Evolutionary conservation across 64 coral and sea anemone species (phyloP).

Genomic region (Stichodactyla helianthus): DNA sequence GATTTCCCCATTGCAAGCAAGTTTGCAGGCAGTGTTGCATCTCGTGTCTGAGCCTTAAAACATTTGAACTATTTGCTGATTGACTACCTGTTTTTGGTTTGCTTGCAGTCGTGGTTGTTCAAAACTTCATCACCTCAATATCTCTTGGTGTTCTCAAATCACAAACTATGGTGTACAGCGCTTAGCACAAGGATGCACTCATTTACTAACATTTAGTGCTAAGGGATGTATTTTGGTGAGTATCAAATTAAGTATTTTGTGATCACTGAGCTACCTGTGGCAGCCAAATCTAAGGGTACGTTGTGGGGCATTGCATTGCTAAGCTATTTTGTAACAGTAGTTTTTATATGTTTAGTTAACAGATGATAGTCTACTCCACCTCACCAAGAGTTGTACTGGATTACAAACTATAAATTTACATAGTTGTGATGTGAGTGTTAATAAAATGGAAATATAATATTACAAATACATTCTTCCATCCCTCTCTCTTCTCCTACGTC

Average conservation of each 20-base stretch:
- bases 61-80: no score
- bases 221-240: conserved; percentile 86
- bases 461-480: background rate
- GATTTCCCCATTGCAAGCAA: no score
- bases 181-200: conserved; percentile 66
- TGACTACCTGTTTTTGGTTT: background rate
- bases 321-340: no score
- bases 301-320: no score
- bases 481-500: background rate
- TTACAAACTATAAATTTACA: conserved; percentile 83
- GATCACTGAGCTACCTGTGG: no score
- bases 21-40: no score
- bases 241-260: background rate
- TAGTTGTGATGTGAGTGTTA: conserved; percentile 85
- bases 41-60: no score
- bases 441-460: background rate
- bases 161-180: conserved; percentile 75
- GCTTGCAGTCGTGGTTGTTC: conserved; percentile 76
- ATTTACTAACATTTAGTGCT: conserved; percentile 73
- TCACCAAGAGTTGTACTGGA: conserved; percentile 76
- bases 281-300: no score
- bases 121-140: conserved; percentile 82
- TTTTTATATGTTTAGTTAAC: conserved; percentile 41
- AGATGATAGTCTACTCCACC: conserved; percentile 84
- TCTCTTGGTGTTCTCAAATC: conserved; percentile 92